Evolutionary conservation across 2,888 invertebrate genomes (phyloP), one percentile per base, ranked within the genome.

Genomic region (Torymus aiolomorphi): DNA sequence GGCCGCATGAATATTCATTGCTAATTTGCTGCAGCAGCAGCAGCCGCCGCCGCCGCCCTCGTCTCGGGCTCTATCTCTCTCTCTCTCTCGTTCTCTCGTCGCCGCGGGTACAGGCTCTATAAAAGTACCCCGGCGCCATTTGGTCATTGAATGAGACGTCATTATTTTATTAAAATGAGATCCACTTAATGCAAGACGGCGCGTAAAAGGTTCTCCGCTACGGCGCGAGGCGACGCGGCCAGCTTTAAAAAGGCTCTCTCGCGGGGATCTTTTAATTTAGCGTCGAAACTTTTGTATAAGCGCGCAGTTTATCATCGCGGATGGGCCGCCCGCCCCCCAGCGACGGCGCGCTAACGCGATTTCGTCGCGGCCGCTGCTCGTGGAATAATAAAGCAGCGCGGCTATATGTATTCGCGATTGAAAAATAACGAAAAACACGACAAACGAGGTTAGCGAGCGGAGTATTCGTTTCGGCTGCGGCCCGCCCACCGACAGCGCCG

Each of bases 131-230:
- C 16, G 51, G 14, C 13, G 18, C 71, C 76, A 24, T 70, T 76
- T 54, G 74, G 75, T 78, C 78, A 81, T 81, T 75, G 56, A 78
- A 78, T 76, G 67, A 75, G 72, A 78, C 24, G 77, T 78, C 78
- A 73, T 78, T 81, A 76, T 78, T 76, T 81, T 78, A 81, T 81
- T 81, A 81, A 76, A 78, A 81, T 81, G 73, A 81, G 78, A 81
- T 72, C 59, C 18, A 31, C 49, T 81, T 69, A 80, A 73, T 76
- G 73, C 69, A 76, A 70, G 66, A 69, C 62, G 54, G 10, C n/a
- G 49, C 11, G 66, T 11, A 59, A 75, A 59, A 57, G 11, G 51
- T 51, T 62, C 61, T 61, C 20, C 42, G 42, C 8, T 42, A 1
- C 8, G 4, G 4, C 42, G 42, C 8, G 42, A 42, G 4, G 31